Evolutionary conservation across 1,140 invertebrate species (phyloP), one percentile per base, ranked within the genome.

Genomic region (Himalopsyche phryganea): DNA sequence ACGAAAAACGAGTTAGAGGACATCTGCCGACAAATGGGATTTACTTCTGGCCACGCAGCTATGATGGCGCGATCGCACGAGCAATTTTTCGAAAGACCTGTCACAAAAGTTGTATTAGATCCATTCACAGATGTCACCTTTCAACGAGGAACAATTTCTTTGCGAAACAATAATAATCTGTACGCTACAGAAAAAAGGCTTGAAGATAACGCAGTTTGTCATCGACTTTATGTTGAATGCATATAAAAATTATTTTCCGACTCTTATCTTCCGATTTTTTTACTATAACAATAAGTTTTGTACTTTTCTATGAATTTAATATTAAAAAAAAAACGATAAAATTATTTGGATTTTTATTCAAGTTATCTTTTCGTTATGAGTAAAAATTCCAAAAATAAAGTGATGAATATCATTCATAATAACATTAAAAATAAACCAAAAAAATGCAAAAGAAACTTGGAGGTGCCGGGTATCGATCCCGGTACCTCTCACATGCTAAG

Each of bases 401-500:
- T 7, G 33, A 35, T 48, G 5, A 11, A 48, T 23, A n/a, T n/a
- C n/a, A n/a, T n/a, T n/a, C n/a, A n/a, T n/a, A n/a, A n/a, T n/a
- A n/a, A n/a, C n/a, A n/a, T 3, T 1, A 23, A 6, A 52, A 4
- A 2, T 44, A 44, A 53, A 15, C 45, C 32, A 51, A 51, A 46
- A 55, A 52, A 49, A 55, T 2, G 15, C 28, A 46, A 58, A 50
- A 41, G 40, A 20, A 13, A 41, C 10, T 73, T 85, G 83, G 83
- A 85, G 83, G 81, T 80, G 81, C 82, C 78, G 82, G 83, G 84
- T 76, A 86, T 86, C 84, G 84, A 87, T 86, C 83, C 84, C 80
- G 78, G 83, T 86, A 85, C 84, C 83, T 86, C 83, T 86, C 83
- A 79, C 83, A 85, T 86, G 84, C 84, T 85, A 86, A 86, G 84